Percentiles rank a stretch among this genome's conserved stretches.
Conservation (phyloP, 2,113 vertebrate species). For the Platycercus adscitus region DNA sequence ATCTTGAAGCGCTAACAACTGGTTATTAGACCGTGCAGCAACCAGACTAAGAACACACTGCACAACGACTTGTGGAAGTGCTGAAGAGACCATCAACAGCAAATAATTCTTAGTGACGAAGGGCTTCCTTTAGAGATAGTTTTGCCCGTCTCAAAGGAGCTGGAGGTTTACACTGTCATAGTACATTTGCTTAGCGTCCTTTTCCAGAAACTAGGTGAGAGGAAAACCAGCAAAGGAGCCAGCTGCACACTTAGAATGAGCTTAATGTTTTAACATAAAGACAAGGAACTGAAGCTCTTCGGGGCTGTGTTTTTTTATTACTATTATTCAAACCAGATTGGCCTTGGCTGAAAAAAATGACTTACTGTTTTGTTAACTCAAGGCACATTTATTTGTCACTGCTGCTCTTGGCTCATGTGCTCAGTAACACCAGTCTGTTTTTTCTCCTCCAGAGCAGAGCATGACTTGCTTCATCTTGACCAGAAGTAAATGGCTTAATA, state of each 20-base stretch:
- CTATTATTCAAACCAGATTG: neutral
- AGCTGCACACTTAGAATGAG: neutral
- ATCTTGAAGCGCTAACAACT: neutral
- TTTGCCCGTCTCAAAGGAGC: too few relatives aligned
- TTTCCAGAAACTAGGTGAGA: neutral
- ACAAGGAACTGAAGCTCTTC: neutral
- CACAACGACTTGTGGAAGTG: neutral
- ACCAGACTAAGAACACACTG: fast-evolving
- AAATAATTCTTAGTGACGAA: neutral
- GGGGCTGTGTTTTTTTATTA: neutral
- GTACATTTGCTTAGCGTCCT: neutral
- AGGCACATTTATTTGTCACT: neutral
- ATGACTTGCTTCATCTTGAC: neutral
- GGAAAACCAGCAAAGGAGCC: neutral
- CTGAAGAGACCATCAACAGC: neutral
- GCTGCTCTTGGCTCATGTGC: neutral
- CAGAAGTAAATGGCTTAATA: neutral
- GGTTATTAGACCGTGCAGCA: neutral
- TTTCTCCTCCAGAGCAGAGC: neutral
- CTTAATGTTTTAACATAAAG: neutral
- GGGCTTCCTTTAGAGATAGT: neutral
- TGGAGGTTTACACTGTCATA: neutral
- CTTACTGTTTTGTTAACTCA: slow-evolving; percentile 1
- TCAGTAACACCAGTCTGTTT: neutral
- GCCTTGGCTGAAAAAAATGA: neutral